phyloP scores from a whole-genome alignment of 2,888 invertebrate species.

The Branchipolynoe longqiensis region DNA sequence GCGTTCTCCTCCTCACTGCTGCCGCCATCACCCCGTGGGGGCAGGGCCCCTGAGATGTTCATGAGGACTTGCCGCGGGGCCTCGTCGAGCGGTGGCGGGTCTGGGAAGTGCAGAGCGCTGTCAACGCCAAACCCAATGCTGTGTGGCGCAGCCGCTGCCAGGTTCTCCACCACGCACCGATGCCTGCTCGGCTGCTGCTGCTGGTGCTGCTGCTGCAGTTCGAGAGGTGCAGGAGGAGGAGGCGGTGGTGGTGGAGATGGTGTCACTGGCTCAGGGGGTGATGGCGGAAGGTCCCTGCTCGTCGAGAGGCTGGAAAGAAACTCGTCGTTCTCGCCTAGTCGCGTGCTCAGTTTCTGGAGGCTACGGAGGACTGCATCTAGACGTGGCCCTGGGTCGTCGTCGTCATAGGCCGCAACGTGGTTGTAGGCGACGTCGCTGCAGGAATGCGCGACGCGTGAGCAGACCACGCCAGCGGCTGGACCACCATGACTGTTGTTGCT shows the following conservation, averaged over 20 bases:
- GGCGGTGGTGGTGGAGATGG: not conserved
- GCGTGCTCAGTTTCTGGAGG: conserved; percentile 41
- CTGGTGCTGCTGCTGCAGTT: not conserved
- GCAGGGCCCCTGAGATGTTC: not conserved
- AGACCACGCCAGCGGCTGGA: not conserved
- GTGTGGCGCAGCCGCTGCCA: not conserved
- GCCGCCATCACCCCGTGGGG: not conserved
- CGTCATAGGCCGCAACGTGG: conserved; percentile 1
- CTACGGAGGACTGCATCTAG: conserved; percentile 56
- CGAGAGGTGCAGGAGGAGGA: not conserved
- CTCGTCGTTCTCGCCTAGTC: conserved; percentile 56
- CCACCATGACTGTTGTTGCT: conserved; percentile 27
- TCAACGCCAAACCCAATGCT: not conserved
- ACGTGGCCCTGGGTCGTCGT: conserved; percentile 57
- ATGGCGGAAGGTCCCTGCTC: not conserved
- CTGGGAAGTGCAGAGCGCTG: not conserved
- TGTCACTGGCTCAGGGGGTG: not conserved
- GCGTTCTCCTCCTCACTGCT: conserved; percentile 37
- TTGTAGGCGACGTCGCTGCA: conserved; percentile 20
- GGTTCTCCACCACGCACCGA: not conserved
- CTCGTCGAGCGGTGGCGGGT: not conserved
- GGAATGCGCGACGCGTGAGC: not conserved
- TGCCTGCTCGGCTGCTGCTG: not conserved
- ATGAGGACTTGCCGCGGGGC: not conserved
- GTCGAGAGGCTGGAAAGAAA: conserved; percentile 45